Evolutionary conservation across 2,888 invertebrate genomes (phyloP), one percentile per base, ranked within the genome.

Genomic region (Pocota personata): DNA sequence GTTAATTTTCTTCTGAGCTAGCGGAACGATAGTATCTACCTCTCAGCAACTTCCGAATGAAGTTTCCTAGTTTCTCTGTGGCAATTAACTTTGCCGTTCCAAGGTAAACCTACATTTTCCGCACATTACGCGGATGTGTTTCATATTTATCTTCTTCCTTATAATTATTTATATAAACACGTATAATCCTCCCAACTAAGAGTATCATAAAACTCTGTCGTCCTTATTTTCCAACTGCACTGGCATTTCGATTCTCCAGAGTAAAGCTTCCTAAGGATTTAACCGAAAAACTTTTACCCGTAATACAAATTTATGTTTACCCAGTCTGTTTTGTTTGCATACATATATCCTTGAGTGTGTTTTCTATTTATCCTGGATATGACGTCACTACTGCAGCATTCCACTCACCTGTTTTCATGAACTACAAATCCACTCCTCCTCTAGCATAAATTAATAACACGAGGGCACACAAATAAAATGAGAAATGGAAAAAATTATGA

Each of bases 351-450:
- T 58, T 58, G 50, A 58, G 67, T 24, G 30, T 67, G 14, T 27
- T 67, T 67, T 67, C 58, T 77, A 32, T 67, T 77, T 69, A 69
- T 50, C 77, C 57, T 37, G n/a, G 12, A 37, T 43, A 71, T 79
- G 79, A 79, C 72, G 79, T 79, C 79, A 79, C 58, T 21, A 79
- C 79, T 79, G 79, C 79, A 72, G 79, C 57, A 72, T 48, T 79
- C 50, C 55, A 46, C 78, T 78, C 60, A 71, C 72, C 79, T 64
- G 64, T 71, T 71, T 78, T 78, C 71, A 71, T 77, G 77, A 69
- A 67, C 77, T 69, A 60, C 77, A 77, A 60, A 67, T 60, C 50
- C 35, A 46, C 37, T 46, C 52, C 14, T 16, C 27, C 16, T 60
- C 35, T 55, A 7, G 27, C 58, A 72, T 64, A 58, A 79, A 79